Evolutionary conservation across 2,113 vertebrate species (phyloP), one percentile per base, ranked within the genome.

Genomic region (Rhinolophus sinicus): DNA sequence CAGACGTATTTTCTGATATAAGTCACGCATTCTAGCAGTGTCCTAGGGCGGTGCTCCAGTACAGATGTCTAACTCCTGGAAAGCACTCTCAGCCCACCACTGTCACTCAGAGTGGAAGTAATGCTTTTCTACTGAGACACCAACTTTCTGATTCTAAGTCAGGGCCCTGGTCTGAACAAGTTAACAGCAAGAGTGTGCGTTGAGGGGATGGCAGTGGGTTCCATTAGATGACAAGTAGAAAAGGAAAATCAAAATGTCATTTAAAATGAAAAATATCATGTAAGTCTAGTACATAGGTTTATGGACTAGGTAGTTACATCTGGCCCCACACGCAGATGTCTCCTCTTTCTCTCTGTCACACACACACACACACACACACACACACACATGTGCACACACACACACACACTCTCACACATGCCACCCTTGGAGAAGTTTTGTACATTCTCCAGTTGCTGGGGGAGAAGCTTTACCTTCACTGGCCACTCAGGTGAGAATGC

Each of bases 71-170:
- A 24, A 30, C 2, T 60, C 64, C 65, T 7, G 3, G 13, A 2
- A 35, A 16, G 0, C 30, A 22, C 5, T 8, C n/a, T 10, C 5
- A 5, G 19, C 38, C 40, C 26, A 6, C 54, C 2, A 5, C 19
- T 11, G 60, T 50, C 26, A 2, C 21, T 67, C 9, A 19, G 50
- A 30, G 16, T 18, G 4, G 56, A 16, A 50, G 22, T 12, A 44
- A 0, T 3, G 10, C 14, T 2, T 65, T 6, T 67, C 35, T 11
- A 3, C 35, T 3, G 52, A 54, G 35, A 62, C 44, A 44, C 64
- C 54, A 16, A 6, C 30, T 21, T 80, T 69, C 62, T 52, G 14
- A 44, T 73, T 64, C 78, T 54, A 72, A 33, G 21, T 30, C 54
- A 33, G 35, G 54, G 24, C 14, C n/a, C 24, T 2, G 19, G 24